Percentiles rank a stretch among this genome's conserved stretches.
phyloP scores from a whole-genome alignment of 30 jellyfish, hydroid and myxozoan genomes.

The Turritopsis rubra region DNA sequence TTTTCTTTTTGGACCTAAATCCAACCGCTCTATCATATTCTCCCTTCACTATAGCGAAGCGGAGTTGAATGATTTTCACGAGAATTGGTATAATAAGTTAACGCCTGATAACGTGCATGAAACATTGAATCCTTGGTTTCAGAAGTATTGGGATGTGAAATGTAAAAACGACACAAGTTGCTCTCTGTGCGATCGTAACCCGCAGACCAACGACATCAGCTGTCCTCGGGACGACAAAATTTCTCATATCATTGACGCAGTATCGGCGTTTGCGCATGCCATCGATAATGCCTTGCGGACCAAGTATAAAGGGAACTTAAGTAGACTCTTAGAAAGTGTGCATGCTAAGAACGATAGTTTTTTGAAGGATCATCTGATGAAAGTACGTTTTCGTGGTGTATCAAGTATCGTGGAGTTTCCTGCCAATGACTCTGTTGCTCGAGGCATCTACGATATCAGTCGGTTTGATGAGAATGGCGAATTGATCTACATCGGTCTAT shows the following conservation, averaged over 20 bases:
- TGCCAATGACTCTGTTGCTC: constrained; percentile 17
- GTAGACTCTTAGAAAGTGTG: constrained; percentile 18
- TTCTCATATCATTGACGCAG: constrained; percentile 74
- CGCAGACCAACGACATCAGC: constrained; percentile 14
- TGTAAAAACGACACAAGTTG: constrained; percentile 28
- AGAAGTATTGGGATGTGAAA: constrained; percentile 46
- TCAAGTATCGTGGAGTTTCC: constrained; percentile 58
- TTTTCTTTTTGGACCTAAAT: constrained; percentile 13
- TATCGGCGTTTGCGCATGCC: constrained; percentile 77
- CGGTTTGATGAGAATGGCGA: constrained; percentile 26
- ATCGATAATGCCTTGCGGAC: constrained; percentile 30
- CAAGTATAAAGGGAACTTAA: constrained; percentile 25
- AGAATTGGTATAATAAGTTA: constrained; percentile 33
- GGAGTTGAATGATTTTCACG: constrained; percentile 32
- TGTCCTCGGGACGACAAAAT: constrained; percentile 72
- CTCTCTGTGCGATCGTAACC: constrained; percentile 20
- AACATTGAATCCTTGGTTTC: constrained; percentile 56
- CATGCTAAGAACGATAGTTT: neutral
- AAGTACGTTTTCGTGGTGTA: constrained; percentile 43
- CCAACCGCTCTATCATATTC: constrained; percentile 40
- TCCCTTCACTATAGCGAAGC: constrained; percentile 43
- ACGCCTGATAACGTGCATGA: constrained; percentile 37
- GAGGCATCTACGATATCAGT: constrained; percentile 56
- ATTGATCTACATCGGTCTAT: constrained; percentile 50
- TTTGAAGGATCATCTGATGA: constrained; percentile 31